Evolutionary conservation across 64 coral and sea anemone genomes (phyloP).

Genomic region (Exaiptasia diaphana): DNA sequence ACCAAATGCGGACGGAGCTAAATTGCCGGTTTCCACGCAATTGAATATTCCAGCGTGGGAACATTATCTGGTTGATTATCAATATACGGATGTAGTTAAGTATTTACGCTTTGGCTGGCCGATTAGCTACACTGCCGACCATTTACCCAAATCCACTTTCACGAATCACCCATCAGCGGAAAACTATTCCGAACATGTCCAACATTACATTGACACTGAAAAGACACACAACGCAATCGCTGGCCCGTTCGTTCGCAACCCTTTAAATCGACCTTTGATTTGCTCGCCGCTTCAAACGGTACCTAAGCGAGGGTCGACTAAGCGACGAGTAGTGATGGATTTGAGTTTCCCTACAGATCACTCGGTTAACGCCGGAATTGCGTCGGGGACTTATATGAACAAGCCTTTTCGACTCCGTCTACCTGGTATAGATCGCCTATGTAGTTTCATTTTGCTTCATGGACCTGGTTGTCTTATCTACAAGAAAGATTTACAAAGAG

Average conservation of each 20-base stretch:
- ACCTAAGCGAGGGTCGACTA: neutral
- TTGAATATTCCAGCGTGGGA: constrained; percentile 1
- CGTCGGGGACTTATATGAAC: neutral
- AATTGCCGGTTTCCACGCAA: neutral
- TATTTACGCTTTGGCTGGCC: constrained; percentile 30
- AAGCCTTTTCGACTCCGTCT: neutral
- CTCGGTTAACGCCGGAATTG: constrained; percentile 6
- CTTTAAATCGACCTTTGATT: neutral
- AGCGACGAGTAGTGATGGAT: constrained; percentile 7
- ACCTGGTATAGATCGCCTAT: neutral
- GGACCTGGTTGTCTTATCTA: neutral
- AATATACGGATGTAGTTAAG: constrained; percentile 8
- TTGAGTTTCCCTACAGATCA: neutral
- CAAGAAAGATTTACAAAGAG: neutral
- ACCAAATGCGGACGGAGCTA: constrained; percentile 11
- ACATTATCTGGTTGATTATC: constrained; percentile 26
- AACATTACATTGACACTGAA: constrained; percentile 20
- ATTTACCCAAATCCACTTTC: constrained; percentile 1
- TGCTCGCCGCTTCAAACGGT: neutral
- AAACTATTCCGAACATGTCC: neutral
- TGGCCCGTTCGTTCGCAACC: constrained; percentile 1
- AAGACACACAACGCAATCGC: constrained; percentile 8
- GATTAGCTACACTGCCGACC: constrained; percentile 1
- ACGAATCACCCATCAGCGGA: constrained; percentile 26
- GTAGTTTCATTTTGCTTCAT: neutral